Base-by-base conservation (phyloP, 2,888 invertebrate species). In the Belgica antarctica region DNA sequence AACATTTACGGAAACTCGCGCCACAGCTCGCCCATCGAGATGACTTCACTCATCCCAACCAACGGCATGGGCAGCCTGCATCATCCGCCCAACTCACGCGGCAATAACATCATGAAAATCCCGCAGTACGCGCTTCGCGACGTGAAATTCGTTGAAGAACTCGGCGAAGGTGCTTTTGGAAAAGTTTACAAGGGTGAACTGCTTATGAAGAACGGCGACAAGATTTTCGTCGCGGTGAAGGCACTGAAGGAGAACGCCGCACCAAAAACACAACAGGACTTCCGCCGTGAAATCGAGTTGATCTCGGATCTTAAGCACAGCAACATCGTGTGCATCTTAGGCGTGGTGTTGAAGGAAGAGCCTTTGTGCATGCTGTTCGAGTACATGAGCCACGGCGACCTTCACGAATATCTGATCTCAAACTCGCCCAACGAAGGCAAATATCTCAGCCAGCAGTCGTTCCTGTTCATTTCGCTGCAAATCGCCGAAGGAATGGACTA, bases 341-440 rank as follows among this genome's bases (percentile, higher is more conserved):
- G 96, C 0, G 94, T 96, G 7, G 91, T 94, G 71, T 83, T 93
- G 72, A 89, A 90, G 75, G 91, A 92, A 75, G 90, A 94, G 76
- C 95, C 96, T 0, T 85, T 92, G 78, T 95, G 95, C 77, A 96
- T 97, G 94, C 82, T 99, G 22, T 98, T 98, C 81, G 98, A 99
- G 79, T 96, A 94, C 77, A 97, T 98, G 96, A 90, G 92, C 0
- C 88, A 94, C 79, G 97, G 98, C 0, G 97, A 99, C 80, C 83
- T 99, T 68, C 97, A 98, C 77, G 97, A 98, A 79, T 97, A 95
- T 81, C 82, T 99, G 22, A 90, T 95, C 76, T 86, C 89, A 1
- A 90, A 96, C 76, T 95, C 96, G 0, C 96, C 96, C 1, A 88
- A 88, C 71, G 90, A 89, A 72, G 89, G 88, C 1, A 89, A 88